Evolutionary conservation across 2,113 vertebrate species (phyloP).

Genomic region (Strix uralensis): DNA sequence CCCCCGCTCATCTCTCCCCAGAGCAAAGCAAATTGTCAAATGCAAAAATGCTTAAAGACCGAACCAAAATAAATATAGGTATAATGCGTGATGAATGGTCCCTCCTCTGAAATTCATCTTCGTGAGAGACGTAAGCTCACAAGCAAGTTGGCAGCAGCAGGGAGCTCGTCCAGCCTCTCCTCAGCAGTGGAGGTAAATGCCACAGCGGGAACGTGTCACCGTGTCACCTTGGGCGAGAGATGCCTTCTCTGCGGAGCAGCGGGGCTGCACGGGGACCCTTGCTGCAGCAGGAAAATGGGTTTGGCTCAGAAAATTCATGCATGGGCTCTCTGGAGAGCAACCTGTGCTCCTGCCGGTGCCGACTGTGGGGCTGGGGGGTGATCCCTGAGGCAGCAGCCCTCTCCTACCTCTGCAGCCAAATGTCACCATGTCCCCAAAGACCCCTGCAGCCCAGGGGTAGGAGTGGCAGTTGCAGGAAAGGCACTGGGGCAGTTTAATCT

Average conservation of each 20-base stretch:
- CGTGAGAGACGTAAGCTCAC: not conserved
- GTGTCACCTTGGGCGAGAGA: not conserved
- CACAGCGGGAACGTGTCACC: not conserved
- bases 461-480: not conserved
- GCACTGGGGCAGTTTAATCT: not conserved
- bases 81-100: not conserved
- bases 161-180: not conserved
- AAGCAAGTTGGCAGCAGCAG: accelerated
- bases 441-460: not conserved
- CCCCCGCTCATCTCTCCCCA: not conserved
- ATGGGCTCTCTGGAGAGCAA: not conserved
- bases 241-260: accelerated
- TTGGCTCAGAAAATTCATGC: not conserved
- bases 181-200: not conserved
- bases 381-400: too few species aligned
- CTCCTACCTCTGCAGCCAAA: not conserved
- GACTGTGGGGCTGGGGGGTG: too few species aligned
- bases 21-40: not conserved
- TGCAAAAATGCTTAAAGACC: not conserved
- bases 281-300: too few species aligned
- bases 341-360: accelerated
- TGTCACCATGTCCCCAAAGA: not conserved
- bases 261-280: not conserved
- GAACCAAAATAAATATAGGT: conserved; percentile 4
- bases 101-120: conserved; percentile 1